phyloP scores from a whole-genome alignment of 2,113 vertebrate genomes.

The Chaenocephalus aceratus region DNA sequence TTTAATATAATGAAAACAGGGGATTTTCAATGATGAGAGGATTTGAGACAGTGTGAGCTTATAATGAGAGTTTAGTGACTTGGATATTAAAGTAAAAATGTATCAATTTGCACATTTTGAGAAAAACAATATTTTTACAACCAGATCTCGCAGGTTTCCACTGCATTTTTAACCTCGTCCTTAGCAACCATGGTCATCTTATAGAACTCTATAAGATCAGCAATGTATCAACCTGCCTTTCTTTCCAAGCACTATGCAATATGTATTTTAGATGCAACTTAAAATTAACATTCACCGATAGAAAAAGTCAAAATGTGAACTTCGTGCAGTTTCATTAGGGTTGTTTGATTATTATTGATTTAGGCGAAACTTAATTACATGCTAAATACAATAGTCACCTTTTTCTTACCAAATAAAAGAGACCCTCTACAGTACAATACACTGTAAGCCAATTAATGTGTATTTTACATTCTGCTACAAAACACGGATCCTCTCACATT shows the following conservation, averaged over 20 bases:
- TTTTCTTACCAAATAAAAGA: neutral
- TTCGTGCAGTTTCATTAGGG: neutral
- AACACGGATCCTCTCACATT: neutral
- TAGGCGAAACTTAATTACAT: neutral
- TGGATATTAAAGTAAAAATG: neutral
- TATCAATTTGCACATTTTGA: neutral
- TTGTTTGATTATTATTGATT: neutral
- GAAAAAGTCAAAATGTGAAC: neutral
- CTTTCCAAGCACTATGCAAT: neutral
- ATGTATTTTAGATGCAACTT: neutral
- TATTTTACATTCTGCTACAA: neutral
- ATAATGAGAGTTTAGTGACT: too few species aligned
- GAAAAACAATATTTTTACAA: neutral
- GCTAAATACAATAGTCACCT: neutral
- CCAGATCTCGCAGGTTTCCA: neutral
- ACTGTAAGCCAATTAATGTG: neutral
- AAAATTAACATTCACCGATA: neutral
- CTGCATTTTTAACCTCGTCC: neutral
- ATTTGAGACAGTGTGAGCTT: neutral
- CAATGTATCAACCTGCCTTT: neutral
- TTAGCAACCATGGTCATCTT: neutral
- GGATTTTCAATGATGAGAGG: neutral
- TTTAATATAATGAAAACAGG: conserved; percentile 20
- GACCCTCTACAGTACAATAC: neutral
- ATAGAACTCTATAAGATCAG: neutral